These are phyloP conservation scores for Etia nguti DNA, from an alignment of 2,113 vertebrate species.

Conservation along the genomic window DNA sequence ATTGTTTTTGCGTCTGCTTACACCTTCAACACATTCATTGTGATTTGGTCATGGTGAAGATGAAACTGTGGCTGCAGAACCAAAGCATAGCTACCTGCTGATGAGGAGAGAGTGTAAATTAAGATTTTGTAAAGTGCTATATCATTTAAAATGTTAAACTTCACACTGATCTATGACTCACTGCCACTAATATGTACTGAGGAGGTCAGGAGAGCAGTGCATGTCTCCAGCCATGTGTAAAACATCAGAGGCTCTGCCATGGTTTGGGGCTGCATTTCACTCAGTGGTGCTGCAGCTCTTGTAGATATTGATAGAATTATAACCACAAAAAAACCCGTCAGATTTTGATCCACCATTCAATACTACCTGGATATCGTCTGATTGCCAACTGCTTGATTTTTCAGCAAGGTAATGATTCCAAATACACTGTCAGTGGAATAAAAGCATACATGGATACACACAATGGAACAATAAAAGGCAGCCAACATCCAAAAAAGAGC, in stretches of 20 bases:
- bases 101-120: background rate
- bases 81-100: background rate
- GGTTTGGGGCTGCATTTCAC: background rate
- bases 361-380: background rate
- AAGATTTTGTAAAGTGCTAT: background rate
- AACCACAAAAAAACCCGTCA: background rate
- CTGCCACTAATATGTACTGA: background rate
- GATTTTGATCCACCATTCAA: background rate
- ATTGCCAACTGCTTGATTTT: background rate
- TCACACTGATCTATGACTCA: background rate
- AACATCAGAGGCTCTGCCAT: background rate
- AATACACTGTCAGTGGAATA: background rate
- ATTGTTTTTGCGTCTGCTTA: background rate
- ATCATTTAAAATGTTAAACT: background rate
- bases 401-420: background rate
- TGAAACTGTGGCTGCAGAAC: background rate
- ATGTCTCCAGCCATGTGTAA: background rate
- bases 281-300: background rate
- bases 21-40: background rate
- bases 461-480: background rate
- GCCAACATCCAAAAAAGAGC: background rate
- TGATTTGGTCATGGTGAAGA: background rate
- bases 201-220: background rate
- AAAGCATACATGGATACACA: background rate
- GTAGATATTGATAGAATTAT: background rate